Evolutionary conservation across 2,888 invertebrate species (phyloP).

Genomic region (Podabrus alpinus): DNA sequence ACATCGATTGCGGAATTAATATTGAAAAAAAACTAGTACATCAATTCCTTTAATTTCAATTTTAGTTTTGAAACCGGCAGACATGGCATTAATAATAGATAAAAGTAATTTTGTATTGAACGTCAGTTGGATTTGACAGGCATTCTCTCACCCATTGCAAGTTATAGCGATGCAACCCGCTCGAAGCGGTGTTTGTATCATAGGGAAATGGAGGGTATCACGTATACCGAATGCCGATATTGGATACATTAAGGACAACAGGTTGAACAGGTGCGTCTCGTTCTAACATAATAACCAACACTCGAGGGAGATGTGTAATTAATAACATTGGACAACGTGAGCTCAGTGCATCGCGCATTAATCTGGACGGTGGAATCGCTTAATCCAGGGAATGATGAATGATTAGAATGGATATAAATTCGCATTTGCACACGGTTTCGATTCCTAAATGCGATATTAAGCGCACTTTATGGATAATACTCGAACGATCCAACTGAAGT

Average conservation of each 20-base stretch:
- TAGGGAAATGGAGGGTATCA: constrained; percentile 3
- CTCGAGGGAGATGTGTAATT: constrained; percentile 42
- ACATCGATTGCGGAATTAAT: neutral
- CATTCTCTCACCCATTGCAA: constrained; percentile 15
- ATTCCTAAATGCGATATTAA: constrained; percentile 46
- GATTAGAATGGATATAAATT: constrained; percentile 51
- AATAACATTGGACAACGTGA: constrained; percentile 40
- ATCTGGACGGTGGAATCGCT: constrained; percentile 46
- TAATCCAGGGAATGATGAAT: constrained; percentile 52
- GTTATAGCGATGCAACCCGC: constrained; percentile 11
- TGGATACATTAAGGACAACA: constrained; percentile 27
- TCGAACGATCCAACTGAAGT: constrained; percentile 24
- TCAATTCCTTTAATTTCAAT: neutral
- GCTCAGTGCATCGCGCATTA: constrained; percentile 32
- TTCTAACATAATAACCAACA: constrained; percentile 13
- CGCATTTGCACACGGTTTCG: constrained; percentile 49
- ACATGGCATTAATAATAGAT: neutral
- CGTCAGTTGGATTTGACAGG: constrained; percentile 20
- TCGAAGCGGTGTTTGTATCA: neutral
- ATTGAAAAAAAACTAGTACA: neutral
- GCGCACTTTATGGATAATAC: constrained; percentile 41
- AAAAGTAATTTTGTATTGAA: constrained; percentile 20
- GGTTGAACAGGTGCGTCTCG: constrained; percentile 35
- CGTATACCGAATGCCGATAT: neutral
- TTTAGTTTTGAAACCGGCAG: neutral